These are phyloP conservation scores for Pollachius pollachius DNA, from an alignment of 2,113 vertebrate genomes.

Conservation along the genomic window DNA sequence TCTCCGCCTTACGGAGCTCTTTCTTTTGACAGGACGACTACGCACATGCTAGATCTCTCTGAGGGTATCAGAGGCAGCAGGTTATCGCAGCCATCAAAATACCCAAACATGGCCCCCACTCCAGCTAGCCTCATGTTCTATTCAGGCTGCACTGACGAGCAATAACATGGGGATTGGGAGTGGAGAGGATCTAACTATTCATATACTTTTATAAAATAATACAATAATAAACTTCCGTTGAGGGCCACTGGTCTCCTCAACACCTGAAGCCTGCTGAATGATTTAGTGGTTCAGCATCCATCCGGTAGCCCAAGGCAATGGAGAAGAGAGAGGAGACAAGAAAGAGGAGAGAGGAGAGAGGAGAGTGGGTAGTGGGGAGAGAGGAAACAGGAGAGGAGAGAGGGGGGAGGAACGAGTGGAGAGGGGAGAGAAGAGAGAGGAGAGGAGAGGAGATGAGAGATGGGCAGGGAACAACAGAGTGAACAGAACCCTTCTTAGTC, in stretches of 20 bases:
- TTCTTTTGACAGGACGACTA: too few relatives aligned
- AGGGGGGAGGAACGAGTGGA: background rate
- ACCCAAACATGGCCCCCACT: too few relatives aligned
- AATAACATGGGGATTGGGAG: too few relatives aligned
- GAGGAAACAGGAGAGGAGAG: background rate
- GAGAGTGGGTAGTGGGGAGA: background rate
- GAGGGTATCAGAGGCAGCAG: too few relatives aligned
- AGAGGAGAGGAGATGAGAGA: background rate
- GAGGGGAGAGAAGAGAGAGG: background rate
- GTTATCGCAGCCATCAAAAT: too few relatives aligned
- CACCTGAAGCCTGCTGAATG: background rate
- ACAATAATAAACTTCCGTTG: background rate
- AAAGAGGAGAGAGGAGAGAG: background rate
- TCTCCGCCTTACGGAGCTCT: too few relatives aligned
- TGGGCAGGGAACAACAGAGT: background rate
- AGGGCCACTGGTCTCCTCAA: background rate
- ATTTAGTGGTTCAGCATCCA: conserved; percentile 7
- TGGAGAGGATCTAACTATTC: background rate
- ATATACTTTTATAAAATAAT: background rate
- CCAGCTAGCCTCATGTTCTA: too few relatives aligned
- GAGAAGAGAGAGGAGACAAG: background rate
- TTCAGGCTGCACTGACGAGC: too few relatives aligned
- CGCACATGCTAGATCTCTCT: too few relatives aligned
- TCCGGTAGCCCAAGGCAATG: background rate
- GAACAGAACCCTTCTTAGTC: background rate